Evolutionary conservation across 2,113 vertebrate genomes (phyloP).

Genomic region (Hucho hucho): DNA sequence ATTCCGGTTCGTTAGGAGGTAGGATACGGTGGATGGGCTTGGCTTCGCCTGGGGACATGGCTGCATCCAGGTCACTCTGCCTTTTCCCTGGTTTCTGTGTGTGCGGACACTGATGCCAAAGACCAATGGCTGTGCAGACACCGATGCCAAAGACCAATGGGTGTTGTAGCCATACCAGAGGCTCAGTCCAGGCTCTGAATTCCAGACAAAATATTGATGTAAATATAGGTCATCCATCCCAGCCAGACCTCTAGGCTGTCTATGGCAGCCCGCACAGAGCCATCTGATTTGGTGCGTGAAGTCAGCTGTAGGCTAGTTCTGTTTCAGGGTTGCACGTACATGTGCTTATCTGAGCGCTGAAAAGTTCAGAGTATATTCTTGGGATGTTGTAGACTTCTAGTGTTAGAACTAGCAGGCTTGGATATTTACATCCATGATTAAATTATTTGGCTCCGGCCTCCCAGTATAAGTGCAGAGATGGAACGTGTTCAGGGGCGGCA

Average conservation of each 20-base stretch:
- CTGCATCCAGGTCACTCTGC: constrained; percentile 33
- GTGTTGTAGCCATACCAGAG: neutral
- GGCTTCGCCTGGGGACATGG: constrained; percentile 31
- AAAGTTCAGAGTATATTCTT: too few species aligned
- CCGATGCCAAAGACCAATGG: constrained; percentile 6
- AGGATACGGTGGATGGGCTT: neutral
- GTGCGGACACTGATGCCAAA: constrained; percentile 3
- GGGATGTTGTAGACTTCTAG: too few species aligned
- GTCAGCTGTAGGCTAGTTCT: too few species aligned
- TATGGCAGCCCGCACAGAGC: neutral
- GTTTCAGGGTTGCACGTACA: too few species aligned
- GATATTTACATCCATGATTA: too few species aligned
- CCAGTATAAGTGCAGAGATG: too few species aligned
- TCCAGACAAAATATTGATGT: constrained; percentile 14
- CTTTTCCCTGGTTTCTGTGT: neutral
- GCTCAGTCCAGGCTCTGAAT: neutral
- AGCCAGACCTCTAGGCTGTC: neutral
- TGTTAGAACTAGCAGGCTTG: too few species aligned
- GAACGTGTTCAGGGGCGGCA: too few species aligned
- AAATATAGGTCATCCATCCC: constrained; percentile 28
- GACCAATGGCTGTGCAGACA: constrained; percentile 12
- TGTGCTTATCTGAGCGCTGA: too few species aligned
- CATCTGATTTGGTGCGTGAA: neutral
- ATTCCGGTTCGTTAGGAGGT: constrained; percentile 28
- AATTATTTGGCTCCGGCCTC: too few species aligned